Conservation (phyloP, 2,888 invertebrate species). For the Danaus chrysippus region DNA sequence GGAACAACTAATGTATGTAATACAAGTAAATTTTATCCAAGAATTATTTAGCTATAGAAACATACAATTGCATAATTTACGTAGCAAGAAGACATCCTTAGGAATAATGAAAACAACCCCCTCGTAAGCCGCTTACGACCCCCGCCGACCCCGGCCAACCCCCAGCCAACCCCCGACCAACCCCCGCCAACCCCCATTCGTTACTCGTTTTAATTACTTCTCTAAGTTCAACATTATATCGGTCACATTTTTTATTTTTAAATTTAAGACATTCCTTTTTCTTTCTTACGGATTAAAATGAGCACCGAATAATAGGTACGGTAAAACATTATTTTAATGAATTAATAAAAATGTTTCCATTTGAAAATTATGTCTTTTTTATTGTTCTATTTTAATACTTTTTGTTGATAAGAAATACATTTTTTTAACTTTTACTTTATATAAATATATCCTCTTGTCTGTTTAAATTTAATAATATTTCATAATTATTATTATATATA, state of each 20-base stretch:
- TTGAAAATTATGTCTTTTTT: no score
- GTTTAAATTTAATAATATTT: no score
- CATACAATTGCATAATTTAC: constrained; percentile 72
- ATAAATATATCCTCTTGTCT: no score
- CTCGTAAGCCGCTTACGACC: constrained; percentile 66
- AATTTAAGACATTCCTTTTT: constrained; percentile 8
- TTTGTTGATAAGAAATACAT: no score
- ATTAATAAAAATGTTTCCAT: no score
- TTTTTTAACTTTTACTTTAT: no score
- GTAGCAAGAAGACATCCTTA: constrained; percentile 74
- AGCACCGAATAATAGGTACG: no score
- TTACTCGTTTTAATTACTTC: constrained; percentile 74
- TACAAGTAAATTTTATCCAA: neutral
- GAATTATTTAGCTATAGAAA: constrained; percentile 16
- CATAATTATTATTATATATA: no score
- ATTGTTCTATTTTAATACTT: no score
- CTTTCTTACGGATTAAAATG: neutral
- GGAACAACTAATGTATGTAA: no score
- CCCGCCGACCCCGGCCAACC: constrained; percentile 42
- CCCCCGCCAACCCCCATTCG: constrained; percentile 60
- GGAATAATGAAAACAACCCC: constrained; percentile 77
- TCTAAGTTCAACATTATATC: constrained; percentile 51
- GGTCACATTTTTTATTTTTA: constrained; percentile 21
- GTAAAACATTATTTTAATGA: no score
- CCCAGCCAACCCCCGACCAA: constrained; percentile 53